Percentiles rank a stretch among this genome's conserved stretches.
Evolutionary conservation across 1,140 invertebrate species (phyloP).

Genomic region (Lepidostoma basale): DNA sequence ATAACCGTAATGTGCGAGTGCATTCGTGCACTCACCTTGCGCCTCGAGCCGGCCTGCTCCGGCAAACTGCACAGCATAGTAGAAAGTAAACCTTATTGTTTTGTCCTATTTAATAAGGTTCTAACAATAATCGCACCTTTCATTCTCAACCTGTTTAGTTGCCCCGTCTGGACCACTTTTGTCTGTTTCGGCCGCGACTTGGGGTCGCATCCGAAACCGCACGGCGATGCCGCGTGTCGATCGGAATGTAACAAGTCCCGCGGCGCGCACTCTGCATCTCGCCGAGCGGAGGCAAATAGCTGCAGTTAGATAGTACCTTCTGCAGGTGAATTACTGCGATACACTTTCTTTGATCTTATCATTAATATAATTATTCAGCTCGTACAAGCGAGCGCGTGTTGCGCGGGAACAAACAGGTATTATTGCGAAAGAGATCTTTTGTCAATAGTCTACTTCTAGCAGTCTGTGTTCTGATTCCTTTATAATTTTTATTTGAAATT

Average conservation of each 20-base stretch:
- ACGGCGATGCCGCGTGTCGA: too few relatives aligned
- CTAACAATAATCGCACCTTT: background rate
- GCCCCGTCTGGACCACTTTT: background rate
- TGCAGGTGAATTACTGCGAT: conserved; percentile 17
- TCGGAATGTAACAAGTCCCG: too few relatives aligned
- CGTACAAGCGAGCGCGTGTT: conserved; percentile 9
- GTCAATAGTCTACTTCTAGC: conserved; percentile 15
- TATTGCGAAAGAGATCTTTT: conserved; percentile 19
- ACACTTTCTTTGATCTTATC: conserved; percentile 34
- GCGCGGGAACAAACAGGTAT: conserved; percentile 7
- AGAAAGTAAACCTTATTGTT: background rate
- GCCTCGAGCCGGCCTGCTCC: background rate
- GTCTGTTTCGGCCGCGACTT: too few relatives aligned
- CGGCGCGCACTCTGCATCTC: too few relatives aligned
- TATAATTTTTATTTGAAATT: too few relatives aligned
- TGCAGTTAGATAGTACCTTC: background rate
- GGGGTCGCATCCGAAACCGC: too few relatives aligned
- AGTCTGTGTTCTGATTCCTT: too few relatives aligned
- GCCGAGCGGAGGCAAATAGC: background rate
- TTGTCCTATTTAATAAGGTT: background rate
- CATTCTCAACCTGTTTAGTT: background rate
- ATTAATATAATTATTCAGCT: conserved; percentile 23
- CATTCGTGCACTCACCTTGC: conserved; percentile 13
- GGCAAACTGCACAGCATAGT: background rate
- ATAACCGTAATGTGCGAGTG: background rate